A percentile compares a stretch with the other conserved stretches of the same genome.
These are phyloP conservation scores for Gryllus bimaculatus DNA, from an alignment of 1,140 invertebrate species.

Conservation along the genomic window DNA sequence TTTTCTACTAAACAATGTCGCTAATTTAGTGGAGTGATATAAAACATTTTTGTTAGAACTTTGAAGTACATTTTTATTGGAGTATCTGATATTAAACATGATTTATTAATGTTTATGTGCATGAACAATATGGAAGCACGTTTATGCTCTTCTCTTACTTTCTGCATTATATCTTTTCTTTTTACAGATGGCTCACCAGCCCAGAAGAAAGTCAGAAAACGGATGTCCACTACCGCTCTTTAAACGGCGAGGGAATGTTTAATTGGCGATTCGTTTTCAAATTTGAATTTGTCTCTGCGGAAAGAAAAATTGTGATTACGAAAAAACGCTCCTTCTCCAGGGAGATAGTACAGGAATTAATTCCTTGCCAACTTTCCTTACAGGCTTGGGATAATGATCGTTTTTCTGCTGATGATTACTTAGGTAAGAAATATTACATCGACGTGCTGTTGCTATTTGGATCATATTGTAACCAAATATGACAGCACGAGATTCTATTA, in stretches of 20 bases:
- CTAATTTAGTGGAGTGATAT: too few relatives aligned
- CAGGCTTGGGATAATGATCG: constrained; percentile 72
- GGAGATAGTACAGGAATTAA: constrained; percentile 50
- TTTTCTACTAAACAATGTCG: too few relatives aligned
- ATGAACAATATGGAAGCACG: too few relatives aligned
- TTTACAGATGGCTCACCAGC: constrained; percentile 61
- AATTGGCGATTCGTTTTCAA: constrained; percentile 86
- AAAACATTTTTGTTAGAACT: too few relatives aligned
- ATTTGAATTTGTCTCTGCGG: constrained; percentile 66
- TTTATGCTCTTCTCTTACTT: too few relatives aligned
- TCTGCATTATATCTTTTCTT: constrained; percentile 13
- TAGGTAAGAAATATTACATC: constrained; percentile 35
- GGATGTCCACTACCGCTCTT: constrained; percentile 71
- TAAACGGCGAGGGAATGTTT: constrained; percentile 75
- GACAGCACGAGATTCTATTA: too few relatives aligned
- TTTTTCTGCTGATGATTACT: constrained; percentile 65
- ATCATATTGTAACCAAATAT: too few relatives aligned
- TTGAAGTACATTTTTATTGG: too few relatives aligned
- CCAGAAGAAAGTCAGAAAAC: constrained; percentile 61
- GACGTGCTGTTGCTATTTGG: too few relatives aligned
- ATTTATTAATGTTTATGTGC: too few relatives aligned
- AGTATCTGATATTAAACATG: too few relatives aligned
- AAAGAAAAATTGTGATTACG: constrained; percentile 59
- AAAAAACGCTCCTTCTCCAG: constrained; percentile 49
- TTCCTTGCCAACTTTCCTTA: constrained; percentile 50